These are phyloP conservation scores for Ploceus nigricollis DNA, from an alignment of 2,113 vertebrate genomes.

Conservation along the genomic window DNA sequence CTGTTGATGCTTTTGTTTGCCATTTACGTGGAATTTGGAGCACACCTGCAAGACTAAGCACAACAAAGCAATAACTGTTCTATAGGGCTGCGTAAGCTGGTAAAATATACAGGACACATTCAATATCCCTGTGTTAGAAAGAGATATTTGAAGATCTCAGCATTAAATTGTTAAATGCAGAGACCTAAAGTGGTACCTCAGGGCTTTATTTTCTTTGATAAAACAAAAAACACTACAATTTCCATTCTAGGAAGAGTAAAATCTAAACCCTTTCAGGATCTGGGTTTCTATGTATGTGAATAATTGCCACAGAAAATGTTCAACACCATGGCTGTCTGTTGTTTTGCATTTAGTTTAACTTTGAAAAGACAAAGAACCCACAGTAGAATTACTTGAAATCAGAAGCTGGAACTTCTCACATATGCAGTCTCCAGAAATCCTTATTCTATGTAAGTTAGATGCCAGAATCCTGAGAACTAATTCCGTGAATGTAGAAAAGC, in stretches of 20 bases:
- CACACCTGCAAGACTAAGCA: neutral
- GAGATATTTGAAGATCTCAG: neutral
- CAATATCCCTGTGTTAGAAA: neutral
- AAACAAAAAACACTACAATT: neutral
- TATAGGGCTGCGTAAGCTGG: neutral
- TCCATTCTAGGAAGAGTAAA: neutral
- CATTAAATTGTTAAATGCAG: neutral
- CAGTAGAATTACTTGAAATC: neutral
- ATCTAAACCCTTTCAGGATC: neutral
- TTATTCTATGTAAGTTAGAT: neutral
- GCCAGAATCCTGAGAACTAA: neutral
- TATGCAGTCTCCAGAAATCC: neutral
- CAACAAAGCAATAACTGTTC: neutral
- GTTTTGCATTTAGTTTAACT: neutral
- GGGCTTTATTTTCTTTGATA: neutral
- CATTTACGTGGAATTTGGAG: neutral
- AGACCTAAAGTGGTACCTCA: neutral
- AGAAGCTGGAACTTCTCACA: neutral
- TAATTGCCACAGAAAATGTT: neutral
- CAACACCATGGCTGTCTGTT: neutral
- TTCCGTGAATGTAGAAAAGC: neutral
- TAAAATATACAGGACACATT: neutral
- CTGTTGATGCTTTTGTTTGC: neutral
- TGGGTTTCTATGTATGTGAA: fast-evolving
- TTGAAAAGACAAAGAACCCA: neutral